Base-by-base conservation (phyloP, 1,140 invertebrate genomes). In the Bursaphelenchus mucronatus region DNA sequence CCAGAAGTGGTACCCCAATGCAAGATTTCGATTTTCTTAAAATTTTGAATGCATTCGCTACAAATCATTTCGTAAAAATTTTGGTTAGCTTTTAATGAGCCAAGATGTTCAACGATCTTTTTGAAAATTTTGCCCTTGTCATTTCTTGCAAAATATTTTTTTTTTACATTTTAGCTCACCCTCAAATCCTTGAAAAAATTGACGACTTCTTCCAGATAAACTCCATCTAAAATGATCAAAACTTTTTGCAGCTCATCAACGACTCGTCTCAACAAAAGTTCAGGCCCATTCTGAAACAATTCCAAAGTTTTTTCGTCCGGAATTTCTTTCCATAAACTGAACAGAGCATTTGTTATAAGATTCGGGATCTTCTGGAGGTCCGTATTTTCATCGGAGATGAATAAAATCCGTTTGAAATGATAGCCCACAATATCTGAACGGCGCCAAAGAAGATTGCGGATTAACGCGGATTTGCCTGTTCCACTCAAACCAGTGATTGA, bases 161-260 rank as follows among this genome's bases (percentile, higher is more conserved):
- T 30, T 30, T 30, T 30, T 5, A 30, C 1, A 30, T 30, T 30
- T 30, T 30, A 59, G 3, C 57, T 44, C 11, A 59, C 57, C 40
- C 45, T 59, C 41, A 59, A 59, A 44, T 59, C 45, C 11, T n/a
- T 39, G 40, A 59, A 59, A 11, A 59, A 43, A 59, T 59, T 44
- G 2, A 59, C 30, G 13, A 44, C 45, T 50, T 59, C 57, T 50
- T 59, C 11, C 11, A 59, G 47, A 17, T 15, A 13, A 45, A 59
- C 57, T 6, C 45, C 57, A 44, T 59, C 57, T 5, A 59, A 11
- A 45, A 59, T 50, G 19, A 59, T 30, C 57, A 59, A 39, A n/a
- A 44, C 45, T 17, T 39, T 39, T 44, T 39, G 57, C 15, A 17
- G n/a, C 40, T 59, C 44, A 13, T 30, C 57, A 30, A 30, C 5